Conservation (phyloP, 2,888 invertebrate genomes). For the Chrysodeixis includens region DNA sequence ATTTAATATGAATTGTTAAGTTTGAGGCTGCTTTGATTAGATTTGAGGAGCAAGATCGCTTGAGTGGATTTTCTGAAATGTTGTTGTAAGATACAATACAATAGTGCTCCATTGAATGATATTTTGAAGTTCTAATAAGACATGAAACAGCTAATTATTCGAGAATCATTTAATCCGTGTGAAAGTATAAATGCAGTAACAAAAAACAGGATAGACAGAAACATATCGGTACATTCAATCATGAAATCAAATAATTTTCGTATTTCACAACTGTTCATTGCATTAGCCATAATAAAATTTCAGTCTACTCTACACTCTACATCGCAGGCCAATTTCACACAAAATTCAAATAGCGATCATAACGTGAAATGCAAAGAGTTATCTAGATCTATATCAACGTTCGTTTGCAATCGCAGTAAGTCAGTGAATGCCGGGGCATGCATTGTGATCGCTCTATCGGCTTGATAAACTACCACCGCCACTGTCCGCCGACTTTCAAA, state of each 20-base stretch:
- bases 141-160: no score
- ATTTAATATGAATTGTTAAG: neutral
- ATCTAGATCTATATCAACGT: constrained; percentile 50
- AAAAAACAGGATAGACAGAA: no score
- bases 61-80: neutral
- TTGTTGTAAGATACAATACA: neutral
- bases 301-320: neutral
- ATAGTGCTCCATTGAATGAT: no score
- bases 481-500: constrained; percentile 80
- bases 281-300: no score
- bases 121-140: no score
- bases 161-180: no score
- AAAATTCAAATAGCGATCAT: constrained; percentile 25
- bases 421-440: constrained; percentile 47
- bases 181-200: no score
- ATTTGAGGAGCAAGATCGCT: neutral
- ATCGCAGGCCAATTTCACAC: neutral
- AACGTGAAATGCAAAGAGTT: constrained; percentile 29
- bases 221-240: no score
- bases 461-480: constrained; percentile 75
- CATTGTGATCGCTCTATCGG: constrained; percentile 70
- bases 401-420: constrained; percentile 51
- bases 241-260: no score
- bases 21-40: neutral
- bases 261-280: no score